phyloP scores from a whole-genome alignment of 2,888 invertebrate species.

The Sturmia bella region DNA sequence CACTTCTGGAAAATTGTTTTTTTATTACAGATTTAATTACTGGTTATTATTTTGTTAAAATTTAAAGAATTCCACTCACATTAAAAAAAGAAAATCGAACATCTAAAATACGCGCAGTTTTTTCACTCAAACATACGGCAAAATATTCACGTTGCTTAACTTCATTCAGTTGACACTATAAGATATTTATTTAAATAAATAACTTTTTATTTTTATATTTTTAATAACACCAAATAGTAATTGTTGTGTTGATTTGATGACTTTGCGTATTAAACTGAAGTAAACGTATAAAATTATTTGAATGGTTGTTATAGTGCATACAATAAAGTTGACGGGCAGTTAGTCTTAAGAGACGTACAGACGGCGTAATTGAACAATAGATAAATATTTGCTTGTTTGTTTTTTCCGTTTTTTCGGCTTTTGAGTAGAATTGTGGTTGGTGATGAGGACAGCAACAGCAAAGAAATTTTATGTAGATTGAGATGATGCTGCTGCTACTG shows the following conservation, averaged over 20 bases:
- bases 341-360: slow-evolving; percentile 28
- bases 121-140: not conserved
- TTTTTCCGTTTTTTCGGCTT: slow-evolving; percentile 41
- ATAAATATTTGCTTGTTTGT: slow-evolving; percentile 22
- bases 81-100: slow-evolving; percentile 1
- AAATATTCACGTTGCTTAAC: slow-evolving; percentile 42
- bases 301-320: slow-evolving; percentile 55
- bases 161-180: slow-evolving; percentile 73
- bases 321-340: slow-evolving; percentile 45
- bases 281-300: slow-evolving; percentile 64
- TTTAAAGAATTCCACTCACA: slow-evolving; percentile 8
- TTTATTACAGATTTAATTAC: slow-evolving; percentile 12
- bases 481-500: slow-evolving; percentile 45
- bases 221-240: slow-evolving; percentile 64
- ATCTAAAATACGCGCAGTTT: slow-evolving; percentile 29
- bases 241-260: slow-evolving; percentile 67
- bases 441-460: slow-evolving; percentile 28
- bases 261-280: slow-evolving; percentile 67
- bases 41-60: slow-evolving; percentile 25
- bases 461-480: slow-evolving; percentile 1
- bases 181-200: slow-evolving; percentile 75
- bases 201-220: slow-evolving; percentile 46
- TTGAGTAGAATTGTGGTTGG: slow-evolving; percentile 43
- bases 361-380: slow-evolving; percentile 23
- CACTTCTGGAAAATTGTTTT: not conserved